These are phyloP conservation scores for Myodes glareolus DNA, from an alignment of 2,113 vertebrate genomes.

Conservation along the genomic window DNA sequence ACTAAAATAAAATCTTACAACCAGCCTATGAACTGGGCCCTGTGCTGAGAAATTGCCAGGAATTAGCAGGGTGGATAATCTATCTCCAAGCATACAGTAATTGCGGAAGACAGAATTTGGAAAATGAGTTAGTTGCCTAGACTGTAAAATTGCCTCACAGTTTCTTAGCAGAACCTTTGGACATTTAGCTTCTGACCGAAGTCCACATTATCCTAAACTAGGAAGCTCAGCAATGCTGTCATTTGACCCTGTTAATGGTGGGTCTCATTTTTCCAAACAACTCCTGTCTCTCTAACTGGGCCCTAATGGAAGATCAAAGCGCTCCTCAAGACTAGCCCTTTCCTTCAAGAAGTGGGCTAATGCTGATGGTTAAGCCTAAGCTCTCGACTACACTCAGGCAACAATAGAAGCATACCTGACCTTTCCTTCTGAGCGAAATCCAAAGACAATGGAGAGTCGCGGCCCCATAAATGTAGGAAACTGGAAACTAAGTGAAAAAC, in stretches of 20 bases:
- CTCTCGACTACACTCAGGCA: conserved; percentile 18
- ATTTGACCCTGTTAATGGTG: conserved; percentile 51
- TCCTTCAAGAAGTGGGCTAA: conserved; percentile 34
- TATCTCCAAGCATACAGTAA: not conserved
- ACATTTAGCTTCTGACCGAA: conserved; percentile 38
- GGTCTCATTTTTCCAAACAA: conserved; percentile 56
- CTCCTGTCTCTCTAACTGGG: not conserved
- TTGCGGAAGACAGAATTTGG: not conserved
- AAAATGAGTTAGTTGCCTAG: not conserved
- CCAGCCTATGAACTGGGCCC: not conserved
- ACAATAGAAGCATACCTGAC: not conserved
- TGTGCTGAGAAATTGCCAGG: not conserved
- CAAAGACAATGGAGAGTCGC: not conserved
- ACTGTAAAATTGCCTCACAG: not conserved
- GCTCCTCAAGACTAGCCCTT: conserved; percentile 21
- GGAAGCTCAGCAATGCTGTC: conserved; percentile 17
- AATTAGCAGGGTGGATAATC: not conserved
- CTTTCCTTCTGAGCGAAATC: conserved; percentile 46
- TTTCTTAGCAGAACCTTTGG: conserved; percentile 51
- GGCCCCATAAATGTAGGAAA: not conserved
- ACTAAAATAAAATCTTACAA: not conserved
- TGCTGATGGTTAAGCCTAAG: conserved; percentile 37
- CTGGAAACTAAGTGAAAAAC: not conserved
- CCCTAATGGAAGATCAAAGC: conserved; percentile 77
- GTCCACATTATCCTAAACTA: conserved; percentile 64